Evolutionary conservation across 2,888 invertebrate genomes (phyloP), one percentile per base, ranked within the genome.

Genomic region (Dryadula phaetusa): DNA sequence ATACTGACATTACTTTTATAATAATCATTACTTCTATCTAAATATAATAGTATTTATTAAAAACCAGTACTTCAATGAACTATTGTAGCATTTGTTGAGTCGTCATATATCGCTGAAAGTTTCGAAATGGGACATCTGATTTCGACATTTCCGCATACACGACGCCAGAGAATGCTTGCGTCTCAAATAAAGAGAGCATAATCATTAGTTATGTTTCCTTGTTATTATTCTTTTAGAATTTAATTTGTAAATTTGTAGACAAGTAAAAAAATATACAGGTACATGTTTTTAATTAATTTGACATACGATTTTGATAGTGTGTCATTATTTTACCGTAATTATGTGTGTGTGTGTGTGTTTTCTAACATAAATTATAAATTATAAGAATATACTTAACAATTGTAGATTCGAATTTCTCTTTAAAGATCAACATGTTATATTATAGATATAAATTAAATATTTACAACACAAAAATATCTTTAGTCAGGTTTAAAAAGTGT

Each of bases 61-160:
- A 47, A 47, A 25, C 22, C 22, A 47, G 6, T 25, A 25, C 47
- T 52, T 52, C 18, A 52, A 28, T 49, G 25, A 12, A 32, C 28
- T 28, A 32, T 25, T 54, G 61, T 69, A 34, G 16, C 42, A 66
- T 44, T 63, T 54, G 37, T 60, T 56, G 12, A 42, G 37, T 40
- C 28, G 56, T 68, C 54, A 67, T 66, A 66, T 66, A 70, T 71
- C 56, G 68, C 53, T 71, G 71, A 68, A 68, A 63, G 75, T 77
- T 75, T 77, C 68, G 77, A 85, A 85, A 84, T 80, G 81, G 80
- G 76, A 73, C 79, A 79, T 77, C 81, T 82, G 79, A 82, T 81
- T 79, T 81, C 71, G 73, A 63, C 71, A 72, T 80, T 86, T 86
- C 87, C 87, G 87, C 78, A 76, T 86, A 73, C 72, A 73, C 73